Evolutionary conservation across 2,797 vertebrate species (phyloP).

Genomic region (Parauchenoglanis ngamensis): DNA sequence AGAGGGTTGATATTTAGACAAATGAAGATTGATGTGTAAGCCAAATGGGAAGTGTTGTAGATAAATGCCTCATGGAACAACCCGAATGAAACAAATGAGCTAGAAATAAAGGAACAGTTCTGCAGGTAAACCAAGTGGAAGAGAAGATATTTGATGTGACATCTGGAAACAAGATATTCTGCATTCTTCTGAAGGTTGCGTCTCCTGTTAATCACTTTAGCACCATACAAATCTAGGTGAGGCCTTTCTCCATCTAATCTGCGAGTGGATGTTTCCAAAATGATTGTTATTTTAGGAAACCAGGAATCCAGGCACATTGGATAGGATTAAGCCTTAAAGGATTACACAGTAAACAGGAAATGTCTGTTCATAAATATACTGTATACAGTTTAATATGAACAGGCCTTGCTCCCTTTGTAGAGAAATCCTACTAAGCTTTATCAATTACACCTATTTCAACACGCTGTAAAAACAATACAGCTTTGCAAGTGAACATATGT

Average conservation of each 20-base stretch:
- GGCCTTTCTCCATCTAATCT: neutral
- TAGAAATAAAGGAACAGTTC: neutral
- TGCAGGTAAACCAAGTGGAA: neutral
- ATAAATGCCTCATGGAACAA: neutral
- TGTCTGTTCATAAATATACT: neutral
- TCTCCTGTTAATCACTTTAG: neutral
- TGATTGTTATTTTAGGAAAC: conserved; percentile 36
- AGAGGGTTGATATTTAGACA: neutral
- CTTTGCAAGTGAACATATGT: neutral
- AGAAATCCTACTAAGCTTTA: neutral
- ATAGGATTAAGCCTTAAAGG: conserved; percentile 26
- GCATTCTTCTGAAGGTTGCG: neutral
- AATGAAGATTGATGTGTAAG: neutral
- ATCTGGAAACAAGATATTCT: conserved; percentile 11
- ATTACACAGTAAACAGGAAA: conserved; percentile 13
- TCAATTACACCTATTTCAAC: neutral
- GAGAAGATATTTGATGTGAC: neutral
- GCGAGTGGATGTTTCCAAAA: neutral
- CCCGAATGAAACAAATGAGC: neutral
- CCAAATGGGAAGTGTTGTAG: neutral
- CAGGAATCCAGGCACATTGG: neutral
- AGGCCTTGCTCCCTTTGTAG: neutral
- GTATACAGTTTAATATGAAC: neutral
- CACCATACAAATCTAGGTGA: neutral
- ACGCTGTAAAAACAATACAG: neutral